phyloP scores from a whole-genome alignment of 2,888 invertebrate species.

The Spisula subtruncata region DNA sequence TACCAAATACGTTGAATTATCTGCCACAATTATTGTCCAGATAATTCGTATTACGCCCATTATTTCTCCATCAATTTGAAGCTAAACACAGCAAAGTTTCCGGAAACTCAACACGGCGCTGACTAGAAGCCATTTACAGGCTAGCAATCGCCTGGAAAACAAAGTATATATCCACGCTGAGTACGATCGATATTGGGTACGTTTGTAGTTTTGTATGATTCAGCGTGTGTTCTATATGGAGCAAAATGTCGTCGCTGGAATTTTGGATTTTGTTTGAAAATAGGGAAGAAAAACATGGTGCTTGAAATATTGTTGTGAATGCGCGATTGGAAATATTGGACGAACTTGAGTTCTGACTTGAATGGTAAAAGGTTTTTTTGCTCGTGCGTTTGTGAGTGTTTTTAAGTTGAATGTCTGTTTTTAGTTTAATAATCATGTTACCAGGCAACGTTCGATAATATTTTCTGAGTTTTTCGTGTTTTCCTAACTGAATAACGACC shows the following conservation, averaged over 20 bases:
- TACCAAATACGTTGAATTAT: not conserved
- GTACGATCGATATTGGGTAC: conserved; percentile 8
- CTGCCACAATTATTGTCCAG: not conserved
- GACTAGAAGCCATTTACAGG: conserved; percentile 34
- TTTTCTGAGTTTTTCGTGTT: not conserved
- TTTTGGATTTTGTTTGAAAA: not conserved
- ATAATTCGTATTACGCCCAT: not conserved
- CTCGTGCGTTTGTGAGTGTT: not conserved
- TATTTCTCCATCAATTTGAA: conserved; percentile 15
- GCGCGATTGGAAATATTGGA: not conserved
- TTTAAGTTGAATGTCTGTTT: not conserved
- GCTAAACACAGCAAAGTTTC: conserved; percentile 19
- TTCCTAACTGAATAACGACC: not conserved
- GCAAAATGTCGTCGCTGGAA: not conserved
- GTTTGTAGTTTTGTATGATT: not conserved
- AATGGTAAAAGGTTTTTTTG: not conserved
- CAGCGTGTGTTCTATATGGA: not conserved
- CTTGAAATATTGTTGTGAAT: not conserved
- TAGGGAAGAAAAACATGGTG: not conserved
- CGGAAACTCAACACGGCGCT: conserved; percentile 6
- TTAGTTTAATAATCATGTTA: not conserved
- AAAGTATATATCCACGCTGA: not conserved
- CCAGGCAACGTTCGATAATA: not conserved
- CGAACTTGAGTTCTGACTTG: not conserved
- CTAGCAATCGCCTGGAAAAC: conserved; percentile 25